Conservation (phyloP, 2,888 invertebrate genomes). For the Pachliopta kotzebuea region DNA sequence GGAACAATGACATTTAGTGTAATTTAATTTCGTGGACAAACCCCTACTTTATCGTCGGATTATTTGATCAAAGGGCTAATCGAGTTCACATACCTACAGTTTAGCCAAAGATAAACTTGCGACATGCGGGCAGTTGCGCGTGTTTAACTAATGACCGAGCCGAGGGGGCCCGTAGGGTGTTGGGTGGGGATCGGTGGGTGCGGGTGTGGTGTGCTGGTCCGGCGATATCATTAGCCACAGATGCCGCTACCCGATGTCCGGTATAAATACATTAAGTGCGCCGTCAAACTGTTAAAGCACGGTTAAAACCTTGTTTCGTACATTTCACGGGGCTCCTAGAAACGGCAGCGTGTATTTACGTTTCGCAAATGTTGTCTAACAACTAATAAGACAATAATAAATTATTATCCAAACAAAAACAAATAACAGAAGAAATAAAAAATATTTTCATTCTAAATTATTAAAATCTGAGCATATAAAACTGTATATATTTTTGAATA, state of each 20-base stretch:
- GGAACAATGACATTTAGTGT: conserved; percentile 71
- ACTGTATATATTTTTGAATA: too few species aligned
- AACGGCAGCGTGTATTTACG: conserved; percentile 11
- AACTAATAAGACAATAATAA: background rate
- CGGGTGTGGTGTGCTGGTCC: conserved; percentile 49
- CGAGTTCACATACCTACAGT: conserved; percentile 77
- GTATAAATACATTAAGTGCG: conserved; percentile 78
- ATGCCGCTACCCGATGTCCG: conserved; percentile 71
- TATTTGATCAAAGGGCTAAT: conserved; percentile 81
- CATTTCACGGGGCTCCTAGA: conserved; percentile 41
- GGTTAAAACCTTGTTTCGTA: conserved; percentile 54
- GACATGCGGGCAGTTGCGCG: conserved; percentile 79
- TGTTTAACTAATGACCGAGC: conserved; percentile 80
- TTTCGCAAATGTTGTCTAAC: background rate
- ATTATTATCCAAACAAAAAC: background rate
- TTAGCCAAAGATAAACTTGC: conserved; percentile 79
- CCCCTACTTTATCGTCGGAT: conserved; percentile 74
- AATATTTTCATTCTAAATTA: too few species aligned
- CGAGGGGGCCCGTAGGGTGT: conserved; percentile 54
- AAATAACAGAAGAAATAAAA: too few species aligned
- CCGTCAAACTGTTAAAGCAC: conserved; percentile 75
- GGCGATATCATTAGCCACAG: conserved; percentile 79
- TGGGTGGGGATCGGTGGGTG: conserved; percentile 34
- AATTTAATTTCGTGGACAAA: conserved; percentile 74
- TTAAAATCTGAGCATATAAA: too few species aligned